Base-by-base conservation (phyloP, 1,140 invertebrate species). In the Steinernema feltiae region DNA sequence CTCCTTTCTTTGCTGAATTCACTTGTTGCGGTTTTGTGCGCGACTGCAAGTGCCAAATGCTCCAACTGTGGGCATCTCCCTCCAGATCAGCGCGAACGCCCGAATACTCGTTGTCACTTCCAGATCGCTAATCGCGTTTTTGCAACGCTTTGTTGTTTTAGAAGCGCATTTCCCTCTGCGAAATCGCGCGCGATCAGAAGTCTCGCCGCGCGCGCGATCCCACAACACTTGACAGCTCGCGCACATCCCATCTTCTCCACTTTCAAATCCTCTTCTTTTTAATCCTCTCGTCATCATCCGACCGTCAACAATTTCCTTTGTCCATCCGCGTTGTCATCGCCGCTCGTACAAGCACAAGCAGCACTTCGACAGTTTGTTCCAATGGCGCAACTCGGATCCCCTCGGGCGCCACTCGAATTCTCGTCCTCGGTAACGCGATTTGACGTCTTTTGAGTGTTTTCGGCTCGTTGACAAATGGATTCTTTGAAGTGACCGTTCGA, bases 231-330 rank as follows among this genome's bases (percentile, higher is more conserved):
- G 7, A 46, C 53, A 17, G 12, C 53, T 63, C 53, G 12, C 24
- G 53, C 53, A 3, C 12, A 63, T 63, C 53, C 24, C 53, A 27
- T 63, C 53, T 63, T 17, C 12, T 63, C 53, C 24, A 3, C 24
- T 63, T 46, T n/a, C 7, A n/a, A 46, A 46, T 46, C 41, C n/a
- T n/a, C n/a, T n/a, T n/a, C 41, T 46, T 46, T 46, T 46, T 46
- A 46, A 46, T 46, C 41, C 53, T 63, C 53, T 63, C 53, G 53
- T 63, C 53, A 27, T 63, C 53, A 63, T 63, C 53, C 53, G 35
- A 41, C 35, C 24, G 53, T 63, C 53, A 27, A 15, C 53, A 27
- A 63, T 63, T 63, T 63, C 53, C 53, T 63, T 63, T 63, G 53
- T 63, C 53, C 7, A 18, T 12, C 7, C 41, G n/a, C n/a, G n/a